phyloP scores from a whole-genome alignment of 2,113 vertebrate genomes.

The Verasper variegatus region DNA sequence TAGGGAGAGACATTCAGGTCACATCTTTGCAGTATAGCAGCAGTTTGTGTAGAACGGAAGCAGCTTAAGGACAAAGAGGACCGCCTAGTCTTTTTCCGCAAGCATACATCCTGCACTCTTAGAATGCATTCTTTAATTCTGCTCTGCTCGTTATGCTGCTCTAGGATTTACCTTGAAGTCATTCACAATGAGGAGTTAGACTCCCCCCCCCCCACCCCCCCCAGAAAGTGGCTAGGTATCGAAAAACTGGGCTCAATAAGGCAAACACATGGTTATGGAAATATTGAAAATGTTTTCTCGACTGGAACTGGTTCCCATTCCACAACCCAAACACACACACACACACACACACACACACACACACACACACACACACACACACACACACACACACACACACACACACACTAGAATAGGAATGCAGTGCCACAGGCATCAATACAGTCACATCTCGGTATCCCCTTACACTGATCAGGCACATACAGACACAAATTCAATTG shows the following conservation, averaged over 20 bases:
- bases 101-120: slow-evolving; percentile 3
- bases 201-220: too few species aligned
- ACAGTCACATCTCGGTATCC: slow-evolving; percentile 47
- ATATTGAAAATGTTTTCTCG: slow-evolving; percentile 49
- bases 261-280: slow-evolving; percentile 49
- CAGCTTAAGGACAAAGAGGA: slow-evolving; percentile 23
- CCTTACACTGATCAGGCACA: slow-evolving; percentile 51
- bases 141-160: slow-evolving; percentile 25
- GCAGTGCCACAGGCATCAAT: slow-evolving; percentile 49
- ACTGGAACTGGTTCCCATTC: slow-evolving; percentile 36
- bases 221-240: slow-evolving; percentile 9
- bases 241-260: slow-evolving; percentile 56
- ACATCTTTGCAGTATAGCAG: slow-evolving; percentile 23
- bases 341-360: neutral
- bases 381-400: slow-evolving; percentile 20
- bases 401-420: slow-evolving; percentile 1
- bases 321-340: slow-evolving; percentile 24
- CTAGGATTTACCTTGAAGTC: neutral
- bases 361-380: slow-evolving; percentile 2
- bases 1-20: slow-evolving; percentile 37
- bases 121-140: slow-evolving; percentile 13
- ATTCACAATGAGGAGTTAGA: slow-evolving; percentile 4
- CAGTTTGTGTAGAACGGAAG: slow-evolving; percentile 29
- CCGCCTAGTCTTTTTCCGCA: slow-evolving; percentile 30
- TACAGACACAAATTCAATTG: slow-evolving; percentile 76